Evolutionary conservation across 2,888 invertebrate species (phyloP).

Genomic region (Hypomecis punctinalis): DNA sequence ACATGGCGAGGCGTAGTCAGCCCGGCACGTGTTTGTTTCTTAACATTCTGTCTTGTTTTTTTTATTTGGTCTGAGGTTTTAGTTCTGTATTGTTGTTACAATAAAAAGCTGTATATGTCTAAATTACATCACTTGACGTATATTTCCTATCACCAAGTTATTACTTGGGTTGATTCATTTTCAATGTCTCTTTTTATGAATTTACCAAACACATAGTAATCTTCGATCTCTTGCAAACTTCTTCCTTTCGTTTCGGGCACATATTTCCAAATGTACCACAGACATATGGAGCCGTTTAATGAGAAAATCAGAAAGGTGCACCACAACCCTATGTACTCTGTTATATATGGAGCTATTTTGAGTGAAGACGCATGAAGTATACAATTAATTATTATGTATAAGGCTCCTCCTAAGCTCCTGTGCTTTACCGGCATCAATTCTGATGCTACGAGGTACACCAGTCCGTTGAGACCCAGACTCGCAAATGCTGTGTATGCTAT

Average conservation of each 20-base stretch:
- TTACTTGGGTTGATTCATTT: no score
- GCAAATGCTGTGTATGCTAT: no score
- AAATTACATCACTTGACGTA: no score
- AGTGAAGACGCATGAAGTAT: not conserved
- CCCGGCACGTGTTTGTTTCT: no score
- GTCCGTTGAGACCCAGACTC: not conserved
- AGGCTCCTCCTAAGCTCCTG: constrained; percentile 1
- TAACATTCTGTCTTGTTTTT: no score
- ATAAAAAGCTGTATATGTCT: no score
- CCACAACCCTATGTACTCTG: constrained; percentile 17
- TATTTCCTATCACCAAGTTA: no score
- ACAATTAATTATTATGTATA: not conserved
- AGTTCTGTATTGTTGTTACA: no score
- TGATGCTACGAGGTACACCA: not conserved
- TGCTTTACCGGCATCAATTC: constrained; percentile 12
- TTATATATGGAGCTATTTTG: no score
- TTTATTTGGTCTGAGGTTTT: no score
- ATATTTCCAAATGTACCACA: constrained; percentile 24
- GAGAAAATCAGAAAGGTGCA: constrained; percentile 25
- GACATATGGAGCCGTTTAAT: constrained; percentile 3
- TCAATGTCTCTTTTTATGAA: not conserved
- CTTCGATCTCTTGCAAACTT: constrained; percentile 27
- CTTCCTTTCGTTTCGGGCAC: constrained; percentile 33
- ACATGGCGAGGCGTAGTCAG: no score
- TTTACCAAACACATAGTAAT: constrained; percentile 22